Percentiles rank a stretch among this genome's conserved stretches.
These are phyloP conservation scores for Jordanella pulchra DNA, from an alignment of 2,797 vertebrate genomes.

Conservation along the genomic window DNA sequence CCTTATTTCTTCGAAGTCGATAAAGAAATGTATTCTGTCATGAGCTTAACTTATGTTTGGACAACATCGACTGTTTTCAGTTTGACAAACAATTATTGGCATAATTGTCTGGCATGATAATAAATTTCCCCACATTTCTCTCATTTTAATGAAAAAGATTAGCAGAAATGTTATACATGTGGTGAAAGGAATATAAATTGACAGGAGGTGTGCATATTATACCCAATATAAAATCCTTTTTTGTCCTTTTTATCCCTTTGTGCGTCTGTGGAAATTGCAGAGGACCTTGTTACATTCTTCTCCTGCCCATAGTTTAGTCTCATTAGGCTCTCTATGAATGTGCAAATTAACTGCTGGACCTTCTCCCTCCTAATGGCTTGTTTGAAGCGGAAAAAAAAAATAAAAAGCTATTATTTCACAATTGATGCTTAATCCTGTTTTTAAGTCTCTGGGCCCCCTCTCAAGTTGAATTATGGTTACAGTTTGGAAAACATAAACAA, in stretches of 20 bases:
- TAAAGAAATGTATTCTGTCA: neutral
- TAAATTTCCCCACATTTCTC: neutral
- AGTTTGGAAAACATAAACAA: constrained; percentile 59
- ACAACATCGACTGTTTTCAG: neutral
- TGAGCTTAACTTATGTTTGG: neutral
- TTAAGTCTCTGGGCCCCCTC: neutral
- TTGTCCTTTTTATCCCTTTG: constrained; percentile 1
- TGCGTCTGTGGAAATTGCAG: constrained; percentile 9
- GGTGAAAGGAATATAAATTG: constrained; percentile 5
- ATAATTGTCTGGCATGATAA: neutral
- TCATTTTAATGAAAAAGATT: neutral
- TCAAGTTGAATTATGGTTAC: constrained; percentile 38
- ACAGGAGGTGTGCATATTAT: neutral
- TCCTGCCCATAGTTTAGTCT: constrained; percentile 20
- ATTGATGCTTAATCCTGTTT: neutral
- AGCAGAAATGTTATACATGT: neutral
- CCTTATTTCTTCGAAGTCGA: neutral
- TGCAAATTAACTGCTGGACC: constrained; percentile 25
- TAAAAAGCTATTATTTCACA: constrained; percentile 15
- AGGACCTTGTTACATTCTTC: constrained; percentile 21
- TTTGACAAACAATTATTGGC: neutral
- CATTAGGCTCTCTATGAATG: constrained; percentile 22
- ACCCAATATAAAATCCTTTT: constrained; percentile 9
- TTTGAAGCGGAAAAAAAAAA: constrained; percentile 25
- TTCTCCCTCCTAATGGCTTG: constrained; percentile 13